Evolutionary conservation across 1,140 invertebrate genomes (phyloP).

Genomic region (Ceratina australensis): DNA sequence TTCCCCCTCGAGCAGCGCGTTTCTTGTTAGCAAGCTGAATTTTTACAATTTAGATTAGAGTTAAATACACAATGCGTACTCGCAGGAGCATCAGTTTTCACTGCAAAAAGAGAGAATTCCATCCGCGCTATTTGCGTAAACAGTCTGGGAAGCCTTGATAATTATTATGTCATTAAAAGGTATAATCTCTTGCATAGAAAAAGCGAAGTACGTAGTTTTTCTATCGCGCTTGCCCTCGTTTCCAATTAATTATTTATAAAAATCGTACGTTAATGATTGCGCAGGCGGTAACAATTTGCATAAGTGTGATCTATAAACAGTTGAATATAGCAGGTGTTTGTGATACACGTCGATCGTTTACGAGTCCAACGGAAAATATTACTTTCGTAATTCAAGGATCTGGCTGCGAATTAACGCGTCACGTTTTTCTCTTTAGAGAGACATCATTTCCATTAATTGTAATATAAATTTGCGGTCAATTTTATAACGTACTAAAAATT

Average conservation of each 20-base stretch:
- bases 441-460: not conserved
- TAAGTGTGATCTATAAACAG: conserved; percentile 21
- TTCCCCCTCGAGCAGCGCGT: conserved; percentile 5
- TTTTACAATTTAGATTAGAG: conserved; percentile 30
- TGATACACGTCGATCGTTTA: conserved; percentile 1
- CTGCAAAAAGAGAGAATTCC: conserved; percentile 1
- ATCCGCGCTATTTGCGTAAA: not conserved
- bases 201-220: not conserved
- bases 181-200: not conserved
- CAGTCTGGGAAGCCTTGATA: conserved; percentile 17
- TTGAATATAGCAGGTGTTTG: not conserved
- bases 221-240: not conserved
- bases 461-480: not conserved
- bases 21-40: conserved; percentile 19
- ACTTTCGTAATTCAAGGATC: conserved; percentile 18
- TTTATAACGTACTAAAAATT: not conserved
- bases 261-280: conserved; percentile 17
- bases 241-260: conserved; percentile 40
- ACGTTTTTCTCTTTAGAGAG: not conserved
- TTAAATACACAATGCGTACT: conserved; percentile 8
- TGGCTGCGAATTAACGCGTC: not conserved
- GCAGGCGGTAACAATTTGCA: conserved; percentile 38
- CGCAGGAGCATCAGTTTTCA: not conserved
- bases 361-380: not conserved
- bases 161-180: conserved; percentile 16